These are phyloP conservation scores for Cranoglanis bouderius DNA, from an alignment of 2,113 vertebrate genomes.

Conservation along the genomic window DNA sequence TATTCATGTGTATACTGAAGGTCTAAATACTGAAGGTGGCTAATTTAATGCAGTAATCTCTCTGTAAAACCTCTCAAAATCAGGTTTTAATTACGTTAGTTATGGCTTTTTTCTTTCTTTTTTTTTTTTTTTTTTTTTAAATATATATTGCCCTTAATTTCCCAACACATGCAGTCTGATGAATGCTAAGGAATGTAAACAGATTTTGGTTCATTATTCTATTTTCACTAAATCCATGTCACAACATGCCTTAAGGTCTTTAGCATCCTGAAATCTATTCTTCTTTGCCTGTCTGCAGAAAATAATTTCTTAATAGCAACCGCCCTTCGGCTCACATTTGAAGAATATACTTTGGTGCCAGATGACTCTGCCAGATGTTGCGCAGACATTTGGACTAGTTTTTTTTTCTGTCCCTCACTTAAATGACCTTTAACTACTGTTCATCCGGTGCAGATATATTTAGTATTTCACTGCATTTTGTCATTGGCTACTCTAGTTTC, in stretches of 20 bases:
- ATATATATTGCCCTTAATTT: not conserved
- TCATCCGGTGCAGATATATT: not conserved
- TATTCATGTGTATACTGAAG: not conserved
- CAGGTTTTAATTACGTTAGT: not conserved
- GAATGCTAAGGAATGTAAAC: not conserved
- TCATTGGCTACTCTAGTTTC: not conserved
- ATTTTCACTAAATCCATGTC: slow-evolving; percentile 3
- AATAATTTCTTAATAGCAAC: not conserved
- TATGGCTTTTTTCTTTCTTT: not conserved
- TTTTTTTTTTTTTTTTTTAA: no score
- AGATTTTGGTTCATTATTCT: not conserved
- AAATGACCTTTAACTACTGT: slow-evolving; percentile 5
- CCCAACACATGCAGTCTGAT: not conserved
- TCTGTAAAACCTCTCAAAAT: not conserved
- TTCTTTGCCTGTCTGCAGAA: not conserved
- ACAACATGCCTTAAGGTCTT: slow-evolving; percentile 4
- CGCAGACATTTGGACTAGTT: not conserved
- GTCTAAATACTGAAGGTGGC: not conserved
- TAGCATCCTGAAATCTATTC: slow-evolving; percentile 1
- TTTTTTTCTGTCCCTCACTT: not conserved
- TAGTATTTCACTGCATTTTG: not conserved
- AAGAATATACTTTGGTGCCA: not conserved
- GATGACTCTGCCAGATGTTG: slow-evolving; percentile 18
- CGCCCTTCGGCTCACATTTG: not conserved
- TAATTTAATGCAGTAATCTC: not conserved